Evolutionary conservation across 2,113 vertebrate genomes (phyloP), one percentile per base, ranked within the genome.

Genomic region (Cryptotis parvus): DNA sequence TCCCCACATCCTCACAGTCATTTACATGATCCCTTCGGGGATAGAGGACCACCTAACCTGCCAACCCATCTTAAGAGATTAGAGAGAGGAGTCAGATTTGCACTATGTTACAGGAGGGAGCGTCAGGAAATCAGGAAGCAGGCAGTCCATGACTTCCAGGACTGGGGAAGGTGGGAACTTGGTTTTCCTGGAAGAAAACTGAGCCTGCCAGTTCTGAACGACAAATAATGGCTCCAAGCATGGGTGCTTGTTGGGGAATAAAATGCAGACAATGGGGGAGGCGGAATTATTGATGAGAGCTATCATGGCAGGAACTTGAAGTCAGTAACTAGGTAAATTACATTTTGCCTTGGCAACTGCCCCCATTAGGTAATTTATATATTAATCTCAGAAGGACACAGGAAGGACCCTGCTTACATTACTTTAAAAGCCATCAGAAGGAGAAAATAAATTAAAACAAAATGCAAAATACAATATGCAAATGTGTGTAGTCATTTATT

Each of bases 361-460:
- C 33, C 33, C 86, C 31, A 66, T n/a, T 74, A 70, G 58, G 15
- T 61, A 78, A 92, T 87, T 86, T 84, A 45, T 66, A 18, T 45
- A 86, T 76, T 63, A 76, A 87, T 73, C 45, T 92, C 84, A 77
- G 70, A 95, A 83, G 43, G 72, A 78, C 75, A 76, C 61, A 92
- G 39, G 33, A 66, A 88, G 92, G 75, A 76, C 39, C 18, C 43
- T 77, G 63, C 15, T 43, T 75, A 52, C 37, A 73, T 79, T 84
- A 75, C 61, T 93, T 93, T 83, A 86, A 93, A 89, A 79, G 68
- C 18, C 35, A 69, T 65, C 29, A 12, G 33, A 82, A 43, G 39
- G 72, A 88, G 24, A 91, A 87, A 88, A 63, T 31, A 93, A 84
- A 90, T 74, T 33, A 65, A 81, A 94, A 69, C 29, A 45, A 91